Evolutionary conservation across 2,888 invertebrate species (phyloP), one percentile per base, ranked within the genome.

Genomic region (Macropis europaea): DNA sequence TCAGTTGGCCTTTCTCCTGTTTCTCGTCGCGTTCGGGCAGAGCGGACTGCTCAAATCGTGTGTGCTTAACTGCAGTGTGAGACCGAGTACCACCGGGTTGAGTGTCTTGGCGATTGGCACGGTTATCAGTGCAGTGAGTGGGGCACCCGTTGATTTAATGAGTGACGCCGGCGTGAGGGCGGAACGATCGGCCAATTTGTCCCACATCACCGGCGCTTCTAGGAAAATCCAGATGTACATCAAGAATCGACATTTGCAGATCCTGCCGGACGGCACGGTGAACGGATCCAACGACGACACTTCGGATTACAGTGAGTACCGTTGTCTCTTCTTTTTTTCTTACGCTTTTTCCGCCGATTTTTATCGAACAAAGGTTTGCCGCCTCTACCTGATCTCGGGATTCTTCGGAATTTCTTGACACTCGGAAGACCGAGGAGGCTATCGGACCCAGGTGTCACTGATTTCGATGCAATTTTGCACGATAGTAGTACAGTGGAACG

Each of bases 191-290:
- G 95, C 95, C 86, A 95, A 95, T 91, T 92, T 95, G 88, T 95
- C 95, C 87, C 95, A 95, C 91, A 94, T 95, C 89, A 94, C 95
- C 84, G 95, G 95, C 90, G 93, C 95, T 71, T 93, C 94, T 79
- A 92, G 95, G 85, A 95, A 95, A 89, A 95, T 96, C 87, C 95
- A 95, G 91, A 93, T 96, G 93, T 95, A 94, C 92, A 94, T 96
- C 91, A 95, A 95, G 92, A 95, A 96, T 92, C 93, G 94, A 84
- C 94, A 95, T 90, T 93, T 96, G 82, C 96, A 96, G 91, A 92
- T 96, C 86, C 91, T 95, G 91, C 95, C 95, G 82, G 95, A 96
- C 91, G 96, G 96, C 90, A 94, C 94, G 85, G 95, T 96, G 91
- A 95, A 95, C 92, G 96, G 96, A 84, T 95, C 95, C 89, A 93